Base-by-base conservation (phyloP, 2,113 vertebrate genomes). In the Tragulus kanchil region DNA sequence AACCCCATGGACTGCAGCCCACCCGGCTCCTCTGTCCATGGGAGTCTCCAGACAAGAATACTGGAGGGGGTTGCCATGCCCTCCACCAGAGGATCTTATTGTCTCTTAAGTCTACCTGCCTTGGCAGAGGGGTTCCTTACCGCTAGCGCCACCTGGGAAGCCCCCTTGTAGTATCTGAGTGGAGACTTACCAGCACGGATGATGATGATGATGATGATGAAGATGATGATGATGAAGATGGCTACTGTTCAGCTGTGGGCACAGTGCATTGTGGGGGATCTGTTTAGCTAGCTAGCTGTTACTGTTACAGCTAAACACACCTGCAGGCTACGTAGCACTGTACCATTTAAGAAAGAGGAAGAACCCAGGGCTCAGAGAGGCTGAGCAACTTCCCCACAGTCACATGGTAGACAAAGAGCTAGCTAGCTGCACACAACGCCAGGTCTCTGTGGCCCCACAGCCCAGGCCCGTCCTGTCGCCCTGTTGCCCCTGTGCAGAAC, bases 281-380 rank as follows among this genome's bases (percentile, higher is more conserved):
- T 56, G 8, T 11, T 67, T 69, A 78, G 45, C 71, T 23, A 13
- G 7, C 17, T 15, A 62, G 54, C 52, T 84, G 8, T 61, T 36
- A n/a, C 54, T 85, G 31, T 71, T 28, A 85, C 0, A 95, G 85
- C 36, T 69, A 52, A 36, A 36, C 36, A 36, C 36, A 45, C 31
- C 67, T 87, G 69, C 31, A 78, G 56, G 58, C 48, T 36, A 73
- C 1, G 65, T 25, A 90, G 56, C 12, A n/a, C 79, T 94, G 83
- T 5, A 56, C 83, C 56, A 77, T 14, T 95, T 81, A 85, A 85
- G 58, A 95, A 59, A 56, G 8, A 87, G 65, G 52, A 88, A 81
- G 85, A 75, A 59, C 3, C n/a, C 3, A 14, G 19, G 88, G 78
- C 85, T 89, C 69, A 61, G 21, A 71, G 52, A 96, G 52, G 25